These are phyloP conservation scores for Eutrigla gurnardus DNA, from an alignment of 2,797 vertebrate genomes.

Conservation along the genomic window DNA sequence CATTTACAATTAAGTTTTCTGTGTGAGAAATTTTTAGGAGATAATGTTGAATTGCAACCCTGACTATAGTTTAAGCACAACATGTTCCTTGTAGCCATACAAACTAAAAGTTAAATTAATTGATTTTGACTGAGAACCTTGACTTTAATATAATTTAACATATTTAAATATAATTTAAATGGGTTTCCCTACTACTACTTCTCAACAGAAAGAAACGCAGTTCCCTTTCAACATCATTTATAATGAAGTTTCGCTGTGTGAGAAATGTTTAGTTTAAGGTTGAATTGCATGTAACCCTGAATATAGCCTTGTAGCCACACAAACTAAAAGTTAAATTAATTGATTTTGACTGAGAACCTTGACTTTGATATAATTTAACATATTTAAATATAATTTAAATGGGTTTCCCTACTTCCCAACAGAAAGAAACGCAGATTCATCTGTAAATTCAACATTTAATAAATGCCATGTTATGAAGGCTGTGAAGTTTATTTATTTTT, in stretches of 20 bases:
- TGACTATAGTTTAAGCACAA: not conserved
- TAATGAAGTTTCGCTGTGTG: not conserved
- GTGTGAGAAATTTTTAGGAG: not conserved
- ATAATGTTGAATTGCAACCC: not conserved
- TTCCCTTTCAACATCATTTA: not conserved
- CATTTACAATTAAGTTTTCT: too few relatives aligned
- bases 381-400: not conserved
- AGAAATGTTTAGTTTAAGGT: not conserved
- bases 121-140: not conserved
- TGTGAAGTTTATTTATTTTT: slow-evolving; percentile 1
- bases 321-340: not conserved
- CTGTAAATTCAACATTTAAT: not conserved
- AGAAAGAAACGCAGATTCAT: slow-evolving; percentile 3
- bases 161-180: not conserved
- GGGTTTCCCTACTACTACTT: not conserved
- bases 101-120: not conserved
- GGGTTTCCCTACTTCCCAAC: not conserved
- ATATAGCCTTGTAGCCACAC: not conserved
- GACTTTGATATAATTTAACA: not conserved
- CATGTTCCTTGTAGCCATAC: not conserved
- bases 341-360: not conserved
- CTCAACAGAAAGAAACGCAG: not conserved
- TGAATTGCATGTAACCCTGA: not conserved
- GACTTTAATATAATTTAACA: not conserved
- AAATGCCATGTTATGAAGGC: not conserved